A percentile compares a stretch with the other conserved stretches of the same genome.
These are phyloP conservation scores for Archegozetes longisetosus DNA, from an alignment of 1,140 invertebrate genomes.

Conservation along the genomic window DNA sequence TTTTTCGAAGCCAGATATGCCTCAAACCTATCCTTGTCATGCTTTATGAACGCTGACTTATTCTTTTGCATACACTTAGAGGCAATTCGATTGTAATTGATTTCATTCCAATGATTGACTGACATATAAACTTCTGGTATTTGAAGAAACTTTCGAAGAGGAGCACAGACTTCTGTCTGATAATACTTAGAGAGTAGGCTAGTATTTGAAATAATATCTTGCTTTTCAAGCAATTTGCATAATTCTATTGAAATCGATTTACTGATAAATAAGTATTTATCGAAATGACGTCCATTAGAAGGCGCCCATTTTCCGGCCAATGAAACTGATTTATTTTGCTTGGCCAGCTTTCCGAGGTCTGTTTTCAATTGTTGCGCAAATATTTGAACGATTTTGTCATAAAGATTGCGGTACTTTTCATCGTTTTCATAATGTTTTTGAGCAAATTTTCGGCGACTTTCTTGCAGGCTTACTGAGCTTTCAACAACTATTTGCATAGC, in stretches of 20 bases:
- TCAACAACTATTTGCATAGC: background rate
- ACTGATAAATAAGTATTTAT: slow-evolving; percentile 10
- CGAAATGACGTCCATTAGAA: background rate
- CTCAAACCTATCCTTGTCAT: background rate
- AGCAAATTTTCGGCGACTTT: background rate
- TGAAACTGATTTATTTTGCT: background rate
- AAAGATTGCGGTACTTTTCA: background rate
- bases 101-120: background rate
- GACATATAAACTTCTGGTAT: slow-evolving; percentile 5
- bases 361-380: slow-evolving; percentile 1
- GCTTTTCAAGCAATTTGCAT: background rate
- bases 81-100: slow-evolving; percentile 1
- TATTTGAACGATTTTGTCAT: slow-evolving; percentile 2
- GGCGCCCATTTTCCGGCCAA: slow-evolving; percentile 10
- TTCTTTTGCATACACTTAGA: slow-evolving; percentile 7
- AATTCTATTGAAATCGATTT: background rate
- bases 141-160: background rate
- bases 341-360: background rate
- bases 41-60: background rate
- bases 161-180: background rate
- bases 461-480: background rate
- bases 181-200: background rate
- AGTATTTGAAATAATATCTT: background rate
- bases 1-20: background rate
- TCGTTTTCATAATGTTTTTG: background rate